Evolutionary conservation across 1,140 invertebrate species (phyloP).

Genomic region (Zophobas atratus): DNA sequence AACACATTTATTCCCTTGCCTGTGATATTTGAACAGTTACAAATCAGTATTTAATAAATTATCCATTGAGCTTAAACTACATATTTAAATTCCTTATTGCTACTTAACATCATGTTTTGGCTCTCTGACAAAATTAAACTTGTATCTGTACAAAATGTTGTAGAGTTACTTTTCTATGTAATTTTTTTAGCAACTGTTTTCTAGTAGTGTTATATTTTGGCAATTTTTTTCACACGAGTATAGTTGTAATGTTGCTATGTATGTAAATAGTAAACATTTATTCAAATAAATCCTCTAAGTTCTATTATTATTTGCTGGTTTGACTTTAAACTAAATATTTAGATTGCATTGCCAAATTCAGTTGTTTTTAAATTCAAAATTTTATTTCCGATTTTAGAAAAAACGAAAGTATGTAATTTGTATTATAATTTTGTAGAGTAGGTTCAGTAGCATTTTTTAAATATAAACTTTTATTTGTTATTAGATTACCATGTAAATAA

Average conservation of each 20-base stretch:
- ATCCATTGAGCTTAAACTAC: slow-evolving; percentile 27
- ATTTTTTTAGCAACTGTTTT: slow-evolving; percentile 46
- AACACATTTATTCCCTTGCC: slow-evolving; percentile 52
- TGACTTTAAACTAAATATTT: slow-evolving; percentile 1
- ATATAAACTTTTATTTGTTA: slow-evolving; percentile 30
- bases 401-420: not conserved
- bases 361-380: slow-evolving; percentile 1
- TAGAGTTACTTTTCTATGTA: slow-evolving; percentile 47
- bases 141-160: slow-evolving; percentile 48
- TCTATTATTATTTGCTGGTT: slow-evolving; percentile 55
- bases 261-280: slow-evolving; percentile 60
- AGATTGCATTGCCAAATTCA: slow-evolving; percentile 26
- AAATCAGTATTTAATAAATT: slow-evolving; percentile 60
- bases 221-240: slow-evolving; percentile 59
- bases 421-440: slow-evolving; percentile 34
- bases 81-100: slow-evolving; percentile 41
- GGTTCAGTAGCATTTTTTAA: slow-evolving; percentile 33
- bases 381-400: not conserved
- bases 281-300: slow-evolving; percentile 60
- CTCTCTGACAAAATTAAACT: slow-evolving; percentile 42
- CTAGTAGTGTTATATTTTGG: slow-evolving; percentile 55
- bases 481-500: slow-evolving; percentile 39
- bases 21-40: slow-evolving; percentile 59
- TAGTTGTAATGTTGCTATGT: slow-evolving; percentile 60
- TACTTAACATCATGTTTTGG: slow-evolving; percentile 40